Percentiles rank a stretch among this genome's conserved stretches.
Conservation (phyloP, 2,797 vertebrate species). For the Galagoides demidoff region DNA sequence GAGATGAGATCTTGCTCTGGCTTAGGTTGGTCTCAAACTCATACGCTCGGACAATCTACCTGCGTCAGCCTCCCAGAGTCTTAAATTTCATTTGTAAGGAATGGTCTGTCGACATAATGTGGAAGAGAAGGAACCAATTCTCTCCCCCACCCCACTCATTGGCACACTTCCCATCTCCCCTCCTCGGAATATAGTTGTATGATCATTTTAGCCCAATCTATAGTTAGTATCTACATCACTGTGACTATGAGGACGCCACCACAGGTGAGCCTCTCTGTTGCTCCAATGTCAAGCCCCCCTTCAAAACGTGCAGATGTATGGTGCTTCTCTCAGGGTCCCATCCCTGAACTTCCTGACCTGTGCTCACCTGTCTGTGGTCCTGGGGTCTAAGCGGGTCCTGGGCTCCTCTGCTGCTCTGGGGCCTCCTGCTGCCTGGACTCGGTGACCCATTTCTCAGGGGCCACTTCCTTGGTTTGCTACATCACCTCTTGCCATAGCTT, state of each 20-base stretch:
- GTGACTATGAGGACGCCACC: neutral
- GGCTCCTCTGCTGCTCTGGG: neutral
- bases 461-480: neutral
- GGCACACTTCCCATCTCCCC: neutral
- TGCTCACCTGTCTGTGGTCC: neutral
- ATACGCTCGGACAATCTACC: no score
- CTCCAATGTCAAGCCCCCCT: neutral
- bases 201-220: neutral
- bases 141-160: neutral
- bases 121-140: neutral
- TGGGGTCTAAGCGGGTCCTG: neutral
- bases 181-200: neutral
- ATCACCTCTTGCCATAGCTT: neutral
- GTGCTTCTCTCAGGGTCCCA: neutral
- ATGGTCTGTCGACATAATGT: neutral
- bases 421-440: neutral
- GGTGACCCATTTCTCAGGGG: neutral
- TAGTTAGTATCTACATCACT: neutral
- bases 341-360: neutral
- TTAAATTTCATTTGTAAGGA: neutral
- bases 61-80: no score
- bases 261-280: neutral
- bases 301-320: neutral
- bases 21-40: no score
- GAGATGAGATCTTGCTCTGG: no score